Base-by-base conservation (phyloP, 2,113 vertebrate species). In the Acrocephalus arundinaceus region DNA sequence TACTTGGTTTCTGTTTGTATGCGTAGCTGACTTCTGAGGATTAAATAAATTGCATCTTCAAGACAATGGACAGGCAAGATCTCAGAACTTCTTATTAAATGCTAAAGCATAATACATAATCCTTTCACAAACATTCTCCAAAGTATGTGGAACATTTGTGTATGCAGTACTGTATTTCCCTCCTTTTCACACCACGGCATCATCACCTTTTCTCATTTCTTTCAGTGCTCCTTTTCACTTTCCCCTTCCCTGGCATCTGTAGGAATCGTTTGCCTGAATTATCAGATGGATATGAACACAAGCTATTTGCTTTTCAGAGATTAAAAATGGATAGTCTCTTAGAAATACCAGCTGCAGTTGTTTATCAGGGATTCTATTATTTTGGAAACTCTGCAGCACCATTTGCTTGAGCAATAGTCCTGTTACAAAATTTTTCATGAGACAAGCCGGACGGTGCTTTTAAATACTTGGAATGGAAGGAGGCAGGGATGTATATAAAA, bases 261-360 rank as follows among this genome's bases (percentile, higher is more conserved):
- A 81, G 37, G 48, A 90, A 85, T 21, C 7, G 6, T 67, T 80
- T 89, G 59, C 57, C 57, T 73, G 49, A 93, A 90, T 80, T 88
- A 86, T 71, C 77, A 90, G 86, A 63, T 59, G 49, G n/a, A 27
- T 28, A 58, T 55, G 41, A 63, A 49, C 37, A 84, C 39, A 73
- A 66, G 28, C 51, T 23, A 84, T 83, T 88, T 92, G 31, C 20
- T 85, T 75, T 82, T 63, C 80, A 52, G 52, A 89, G 65, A 78
- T 72, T 59, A 94, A 89, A 95, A 91, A 67, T 20, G 27, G 13
- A 68, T 35, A 58, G 68, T 84, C 43, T 81, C 57, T 76, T 65
- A 55, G 81, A 91, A 96, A 84, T 48, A 33, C 23, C 73, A 87
- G 73, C 48, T 91, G 87, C 87, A 87, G 52, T 37, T 94, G 43